Evolutionary conservation across 37 sponge, comb jelly and placozoan genomes (phyloP).

Genomic region (Dysidea cf. avara): DNA sequence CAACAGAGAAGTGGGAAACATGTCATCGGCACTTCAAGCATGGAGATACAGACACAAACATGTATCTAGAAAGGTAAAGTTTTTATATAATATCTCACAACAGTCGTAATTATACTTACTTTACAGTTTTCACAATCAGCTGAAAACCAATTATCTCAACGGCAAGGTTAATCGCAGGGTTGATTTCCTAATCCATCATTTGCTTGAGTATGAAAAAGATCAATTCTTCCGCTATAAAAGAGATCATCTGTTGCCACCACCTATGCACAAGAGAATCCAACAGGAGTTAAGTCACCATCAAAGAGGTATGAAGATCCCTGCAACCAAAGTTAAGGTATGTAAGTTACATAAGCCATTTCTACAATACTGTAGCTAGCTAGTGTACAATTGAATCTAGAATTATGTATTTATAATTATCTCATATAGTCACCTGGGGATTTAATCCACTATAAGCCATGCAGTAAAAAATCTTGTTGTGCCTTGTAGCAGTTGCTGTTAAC

Average conservation of each 20-base stretch:
- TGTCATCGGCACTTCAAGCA: conserved; percentile 25
- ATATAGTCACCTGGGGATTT: too few species aligned
- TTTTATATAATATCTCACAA: not conserved
- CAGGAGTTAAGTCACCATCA: conserved; percentile 12
- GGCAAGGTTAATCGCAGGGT: conserved; percentile 41
- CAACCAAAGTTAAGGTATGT: not conserved
- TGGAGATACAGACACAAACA: conserved; percentile 33
- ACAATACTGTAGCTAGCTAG: too few species aligned
- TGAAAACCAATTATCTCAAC: conserved; percentile 26
- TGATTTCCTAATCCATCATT: conserved; percentile 21
- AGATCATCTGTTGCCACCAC: not conserved
- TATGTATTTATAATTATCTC: too few species aligned
- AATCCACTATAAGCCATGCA: too few species aligned
- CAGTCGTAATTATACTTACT: conserved; percentile 14
- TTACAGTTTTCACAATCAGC: conserved; percentile 34
- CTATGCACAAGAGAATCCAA: not conserved
- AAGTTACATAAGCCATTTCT: too few species aligned
- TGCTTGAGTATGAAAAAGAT: conserved; percentile 29
- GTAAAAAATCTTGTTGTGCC: too few species aligned
- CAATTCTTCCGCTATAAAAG: conserved; percentile 26
- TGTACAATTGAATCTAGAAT: too few species aligned
- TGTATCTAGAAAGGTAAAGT: conserved; percentile 19
- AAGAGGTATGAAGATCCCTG: conserved; percentile 2
- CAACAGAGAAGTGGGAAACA: conserved; percentile 22
- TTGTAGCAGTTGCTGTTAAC: too few species aligned